phyloP scores from a whole-genome alignment of 2,113 vertebrate genomes.

The Chamaetylas fuelleborni region DNA sequence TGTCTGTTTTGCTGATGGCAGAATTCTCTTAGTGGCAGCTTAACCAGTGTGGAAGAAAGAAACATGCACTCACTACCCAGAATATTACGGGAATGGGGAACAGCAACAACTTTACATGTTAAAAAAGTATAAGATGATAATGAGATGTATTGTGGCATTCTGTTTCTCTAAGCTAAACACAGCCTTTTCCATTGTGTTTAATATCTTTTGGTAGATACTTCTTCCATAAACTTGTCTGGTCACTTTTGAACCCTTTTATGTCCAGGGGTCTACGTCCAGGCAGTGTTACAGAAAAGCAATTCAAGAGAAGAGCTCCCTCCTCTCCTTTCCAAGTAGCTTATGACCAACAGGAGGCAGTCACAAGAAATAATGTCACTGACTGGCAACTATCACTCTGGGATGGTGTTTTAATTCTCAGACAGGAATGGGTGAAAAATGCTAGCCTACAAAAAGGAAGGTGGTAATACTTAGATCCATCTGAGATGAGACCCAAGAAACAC shows the following conservation, averaged over 20 bases:
- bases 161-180: neutral
- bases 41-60: neutral
- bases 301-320: neutral
- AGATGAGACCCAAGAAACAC: neutral
- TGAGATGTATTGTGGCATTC: neutral
- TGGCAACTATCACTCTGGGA: neutral
- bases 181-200: neutral
- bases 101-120: neutral
- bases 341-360: neutral
- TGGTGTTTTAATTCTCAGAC: neutral
- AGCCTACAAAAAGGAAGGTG: neutral
- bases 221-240: neutral
- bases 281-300: neutral
- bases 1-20: neutral
- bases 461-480: neutral
- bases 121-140: neutral
- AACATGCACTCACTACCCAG: fast-evolving
- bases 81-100: neutral
- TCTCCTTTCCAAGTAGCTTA: neutral
- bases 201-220: neutral
- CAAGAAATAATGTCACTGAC: neutral
- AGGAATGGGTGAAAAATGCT: neutral
- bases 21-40: neutral
- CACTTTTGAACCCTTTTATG: neutral
- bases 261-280: neutral